Evolutionary conservation across 1,140 invertebrate genomes (phyloP), one percentile per base, ranked within the genome.

Genomic region (Sweltsa coloradensis): DNA sequence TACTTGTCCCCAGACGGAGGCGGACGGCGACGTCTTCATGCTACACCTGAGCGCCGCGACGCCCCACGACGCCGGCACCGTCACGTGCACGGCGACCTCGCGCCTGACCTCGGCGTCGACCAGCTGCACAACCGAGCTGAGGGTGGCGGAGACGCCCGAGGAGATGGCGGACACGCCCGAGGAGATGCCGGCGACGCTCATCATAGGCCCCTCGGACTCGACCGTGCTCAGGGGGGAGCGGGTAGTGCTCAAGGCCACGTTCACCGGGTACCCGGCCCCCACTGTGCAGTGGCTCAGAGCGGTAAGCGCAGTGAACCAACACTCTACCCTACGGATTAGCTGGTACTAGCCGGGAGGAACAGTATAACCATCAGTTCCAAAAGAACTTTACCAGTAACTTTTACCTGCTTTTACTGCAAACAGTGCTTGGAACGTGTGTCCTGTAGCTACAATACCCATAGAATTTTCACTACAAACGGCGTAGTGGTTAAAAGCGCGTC

Each of bases 251-350:
- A 70, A 72, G 51, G 75, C 73, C 3, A 66, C 66, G 27, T 85
- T 75, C 64, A 67, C 68, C 53, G 81, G 82, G 36, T 61, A 69
- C 45, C 83, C 83, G 27, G 66, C 73, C 51, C 81, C 83, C 4
- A 61, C 55, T 3, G 71, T 86, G 36, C 67, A 66, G 51, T 87
- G 81, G 81, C 70, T 78, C 24, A 78, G 75, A 69, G 78, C 78
- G 63, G 83, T 85, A 64, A 75, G 76, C 74, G 44, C 26, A 11
- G 51, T 56, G 4, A 49, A 61, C 5, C 34, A n/a, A n/a, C n/a
- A n/a, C n/a, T n/a, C n/a, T n/a, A n/a, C n/a, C n/a, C n/a, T n/a
- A n/a, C n/a, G n/a, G n/a, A n/a, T n/a, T n/a, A n/a, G n/a, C n/a
- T n/a, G n/a, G n/a, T n/a, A n/a, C n/a, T n/a, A n/a, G n/a, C n/a